Base-by-base conservation (phyloP, 2,888 invertebrate genomes). In the Phlogophora meticulosa region DNA sequence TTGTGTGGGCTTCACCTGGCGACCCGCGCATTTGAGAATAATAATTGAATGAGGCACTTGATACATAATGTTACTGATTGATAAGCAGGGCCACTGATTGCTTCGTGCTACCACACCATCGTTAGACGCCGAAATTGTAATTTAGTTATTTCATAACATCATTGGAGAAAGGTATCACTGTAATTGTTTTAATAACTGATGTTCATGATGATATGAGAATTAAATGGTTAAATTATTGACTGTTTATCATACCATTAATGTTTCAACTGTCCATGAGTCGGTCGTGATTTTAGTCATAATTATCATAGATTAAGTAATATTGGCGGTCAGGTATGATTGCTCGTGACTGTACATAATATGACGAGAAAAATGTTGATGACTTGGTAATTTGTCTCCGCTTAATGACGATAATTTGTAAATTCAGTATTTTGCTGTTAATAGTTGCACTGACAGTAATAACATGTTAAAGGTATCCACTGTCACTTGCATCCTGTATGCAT, bases 81-180 rank as follows among this genome's bases (percentile, higher is more conserved):
- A 81, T 81, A 70, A 56, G 52, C 62, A 65, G 62, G 72, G 69
- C 62, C 40, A 34, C 17, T 72, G 72, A 80, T 81, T 76, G 74
- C 61, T 80, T 71, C 63, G 58, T 57, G 61, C 53, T 79, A 62
- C 60, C 17, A 22, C 11, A 13, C 34, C 58, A 66, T 60, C 59
- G 67, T 70, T 63, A 38, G 52, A 56, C n/a, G 22, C 36, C 62
- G 45, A 56, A 66, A 58, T 43, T 45, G 52, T 58, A 56, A 71
- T n/a, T n/a, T 68, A 63, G 45, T 48, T 67, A 36, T 28, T 51
- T 7, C 28, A 51, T 78, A 70, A 60, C 48, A 68, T 64, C 58
- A 69, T 24, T 24, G 22, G 68, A 79, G 72, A 80, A 79, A 80
- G 79, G 68, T 66, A 59, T 59, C 13, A 15, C 9, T 13, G n/a